Evolutionary conservation across 2,797 vertebrate genomes (phyloP).

Genomic region (Acrocephalus scirpaceus): DNA sequence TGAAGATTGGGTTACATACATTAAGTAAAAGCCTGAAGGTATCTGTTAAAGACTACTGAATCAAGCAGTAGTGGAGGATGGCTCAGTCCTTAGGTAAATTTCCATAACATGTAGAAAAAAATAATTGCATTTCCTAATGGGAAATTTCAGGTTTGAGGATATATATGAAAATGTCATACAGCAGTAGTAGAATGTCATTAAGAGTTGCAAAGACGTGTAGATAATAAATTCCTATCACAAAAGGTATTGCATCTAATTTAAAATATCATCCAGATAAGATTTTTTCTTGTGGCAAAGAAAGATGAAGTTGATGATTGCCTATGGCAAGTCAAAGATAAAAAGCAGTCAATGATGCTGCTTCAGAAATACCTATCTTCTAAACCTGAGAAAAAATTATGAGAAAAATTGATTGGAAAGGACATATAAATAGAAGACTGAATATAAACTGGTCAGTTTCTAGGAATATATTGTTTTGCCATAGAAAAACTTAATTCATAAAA

Average conservation of each 20-base stretch:
- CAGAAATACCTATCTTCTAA: not conserved
- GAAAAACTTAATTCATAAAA: not conserved
- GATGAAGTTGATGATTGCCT: not conserved
- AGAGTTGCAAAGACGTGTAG: not conserved
- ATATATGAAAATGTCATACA: not conserved
- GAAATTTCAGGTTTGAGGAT: not conserved
- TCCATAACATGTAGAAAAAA: not conserved
- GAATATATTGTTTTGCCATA: not conserved
- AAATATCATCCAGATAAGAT: not conserved
- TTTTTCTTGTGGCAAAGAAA: not conserved
- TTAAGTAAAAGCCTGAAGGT: conserved; percentile 11
- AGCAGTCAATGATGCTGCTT: not conserved
- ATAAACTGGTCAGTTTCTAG: not conserved
- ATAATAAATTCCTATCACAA: not conserved
- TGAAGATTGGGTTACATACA: not conserved
- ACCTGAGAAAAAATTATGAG: not conserved
- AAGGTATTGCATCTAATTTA: not conserved
- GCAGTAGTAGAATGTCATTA: not conserved
- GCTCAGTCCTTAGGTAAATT: not conserved
- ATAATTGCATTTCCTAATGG: not conserved
- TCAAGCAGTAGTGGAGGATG: not conserved
- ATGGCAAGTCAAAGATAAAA: not conserved
- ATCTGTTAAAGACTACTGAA: not conserved
- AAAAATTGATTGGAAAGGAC: not conserved
- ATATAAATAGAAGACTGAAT: not conserved